Percentiles rank a stretch among this genome's conserved stretches.
These are phyloP conservation scores for Epirrhoe alternata DNA, from an alignment of 2,888 invertebrate genomes.

Conservation along the genomic window DNA sequence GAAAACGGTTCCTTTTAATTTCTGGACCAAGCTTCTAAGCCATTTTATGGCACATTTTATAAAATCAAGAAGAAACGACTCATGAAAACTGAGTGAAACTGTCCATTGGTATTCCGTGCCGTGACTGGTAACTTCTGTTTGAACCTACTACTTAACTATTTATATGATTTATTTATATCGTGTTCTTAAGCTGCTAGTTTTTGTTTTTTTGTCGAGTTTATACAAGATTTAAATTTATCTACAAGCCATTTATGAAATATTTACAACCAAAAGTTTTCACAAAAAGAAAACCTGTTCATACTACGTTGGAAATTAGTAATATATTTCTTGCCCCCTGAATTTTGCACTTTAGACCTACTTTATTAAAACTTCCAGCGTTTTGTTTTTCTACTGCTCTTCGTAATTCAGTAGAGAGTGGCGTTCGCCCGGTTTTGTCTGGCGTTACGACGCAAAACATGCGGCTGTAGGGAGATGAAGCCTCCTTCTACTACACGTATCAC, in stretches of 20 bases:
- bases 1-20: background rate
- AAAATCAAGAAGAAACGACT: conserved; percentile 2
- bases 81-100: background rate
- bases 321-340: background rate
- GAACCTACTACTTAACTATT: background rate
- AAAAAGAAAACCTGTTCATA: background rate
- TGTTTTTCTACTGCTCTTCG: background rate
- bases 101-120: background rate
- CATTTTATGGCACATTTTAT: conserved; percentile 30
- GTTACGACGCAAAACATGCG: conserved; percentile 70
- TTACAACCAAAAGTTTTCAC: background rate
- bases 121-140: conserved; percentile 3
- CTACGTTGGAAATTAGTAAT: background rate
- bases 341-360: background rate
- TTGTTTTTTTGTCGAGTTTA: too few species aligned
- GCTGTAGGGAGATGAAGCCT: conserved; percentile 67
- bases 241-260: background rate
- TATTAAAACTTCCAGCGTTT: background rate
- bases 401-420: conserved; percentile 53
- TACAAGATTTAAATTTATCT: background rate
- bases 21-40: conserved; percentile 9
- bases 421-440: conserved; percentile 58
- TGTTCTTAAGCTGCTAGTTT: too few species aligned
- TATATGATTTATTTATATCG: background rate
- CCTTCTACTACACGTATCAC: conserved; percentile 86